Evolutionary conservation across 2,113 vertebrate species (phyloP).

Genomic region (Rhinichthys klamathensis): DNA sequence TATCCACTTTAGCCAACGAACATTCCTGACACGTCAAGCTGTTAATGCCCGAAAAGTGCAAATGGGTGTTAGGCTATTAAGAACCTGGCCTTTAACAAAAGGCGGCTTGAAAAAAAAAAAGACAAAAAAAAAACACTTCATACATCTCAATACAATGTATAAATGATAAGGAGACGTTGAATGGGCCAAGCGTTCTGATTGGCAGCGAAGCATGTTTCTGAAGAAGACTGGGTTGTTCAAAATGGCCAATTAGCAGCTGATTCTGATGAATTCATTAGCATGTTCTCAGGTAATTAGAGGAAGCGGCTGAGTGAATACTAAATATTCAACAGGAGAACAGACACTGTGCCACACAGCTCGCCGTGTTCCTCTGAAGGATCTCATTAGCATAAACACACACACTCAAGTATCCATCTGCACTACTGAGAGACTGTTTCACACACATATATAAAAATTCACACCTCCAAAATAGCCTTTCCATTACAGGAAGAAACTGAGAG

Average conservation of each 20-base stretch:
- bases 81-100: conserved; percentile 25
- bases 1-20: conserved; percentile 41
- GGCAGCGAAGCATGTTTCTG: conserved; percentile 37
- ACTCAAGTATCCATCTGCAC: conserved; percentile 44
- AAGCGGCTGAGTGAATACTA: conserved; percentile 65
- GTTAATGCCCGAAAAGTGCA: conserved; percentile 36
- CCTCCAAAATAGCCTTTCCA: conserved; percentile 25
- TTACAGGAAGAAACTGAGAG: conserved; percentile 12
- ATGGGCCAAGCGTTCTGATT: conserved; percentile 50
- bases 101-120: background rate
- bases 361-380: conserved; percentile 46
- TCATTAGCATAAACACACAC: conserved; percentile 56
- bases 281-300: conserved; percentile 69
- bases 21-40: conserved; percentile 42
- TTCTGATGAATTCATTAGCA: conserved; percentile 69
- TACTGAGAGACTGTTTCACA: conserved; percentile 23
- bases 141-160: conserved; percentile 39
- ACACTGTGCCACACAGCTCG: conserved; percentile 48
- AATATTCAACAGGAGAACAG: conserved; percentile 71
- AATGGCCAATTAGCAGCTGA: conserved; percentile 70
- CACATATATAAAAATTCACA: conserved; percentile 44
- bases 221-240: conserved; percentile 56
- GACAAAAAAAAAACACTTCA: conserved; percentile 15
- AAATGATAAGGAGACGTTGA: conserved; percentile 44
- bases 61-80: conserved; percentile 45